These are phyloP conservation scores for Drosophila nr. medialis DNA, from an alignment of 2,888 invertebrate species.

Conservation along the genomic window DNA sequence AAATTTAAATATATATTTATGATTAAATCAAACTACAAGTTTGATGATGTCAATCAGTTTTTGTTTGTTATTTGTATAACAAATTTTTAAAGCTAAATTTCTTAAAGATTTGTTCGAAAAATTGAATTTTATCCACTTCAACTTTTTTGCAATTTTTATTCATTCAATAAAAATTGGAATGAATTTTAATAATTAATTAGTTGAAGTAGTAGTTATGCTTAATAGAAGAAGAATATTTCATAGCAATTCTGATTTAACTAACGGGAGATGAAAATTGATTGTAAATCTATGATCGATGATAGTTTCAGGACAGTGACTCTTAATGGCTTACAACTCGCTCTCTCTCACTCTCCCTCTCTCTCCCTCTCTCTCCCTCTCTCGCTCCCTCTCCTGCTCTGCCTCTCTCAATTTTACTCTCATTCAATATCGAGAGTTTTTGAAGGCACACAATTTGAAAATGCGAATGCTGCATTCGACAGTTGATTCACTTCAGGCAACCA, in stretches of 20 bases:
- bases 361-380: background rate
- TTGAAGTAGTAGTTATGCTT: background rate
- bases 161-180: no score
- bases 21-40: no score
- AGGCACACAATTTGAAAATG: conserved; percentile 1
- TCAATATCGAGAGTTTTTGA: background rate
- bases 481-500: conserved; percentile 2
- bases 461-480: conserved; percentile 12
- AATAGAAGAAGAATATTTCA: background rate
- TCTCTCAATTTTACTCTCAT: background rate
- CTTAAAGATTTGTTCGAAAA: background rate
- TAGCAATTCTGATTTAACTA: background rate
- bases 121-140: background rate
- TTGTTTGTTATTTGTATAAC: no score
- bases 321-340: background rate
- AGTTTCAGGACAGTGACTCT: background rate
- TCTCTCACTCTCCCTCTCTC: background rate
- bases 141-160: no score
- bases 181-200: background rate
- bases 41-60: no score
- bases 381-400: background rate
- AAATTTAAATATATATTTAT: background rate
- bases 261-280: background rate
- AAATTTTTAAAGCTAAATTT: background rate
- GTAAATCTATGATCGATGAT: background rate